A percentile compares a stretch with the other conserved stretches of the same genome.
phyloP scores from a whole-genome alignment of 2,888 invertebrate genomes.

The Danaus chrysippus region DNA sequence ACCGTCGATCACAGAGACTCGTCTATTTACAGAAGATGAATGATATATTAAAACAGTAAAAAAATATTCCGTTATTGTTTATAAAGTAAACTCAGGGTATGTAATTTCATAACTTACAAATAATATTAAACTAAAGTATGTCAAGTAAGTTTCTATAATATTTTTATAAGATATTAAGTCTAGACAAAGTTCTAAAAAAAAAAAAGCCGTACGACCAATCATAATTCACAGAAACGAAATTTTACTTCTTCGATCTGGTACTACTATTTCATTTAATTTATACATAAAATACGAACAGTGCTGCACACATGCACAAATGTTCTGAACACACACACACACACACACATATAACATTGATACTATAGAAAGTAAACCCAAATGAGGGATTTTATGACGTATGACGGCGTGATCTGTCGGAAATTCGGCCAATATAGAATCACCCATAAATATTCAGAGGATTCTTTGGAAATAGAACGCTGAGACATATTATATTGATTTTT shows the following conservation, averaged over 20 bases:
- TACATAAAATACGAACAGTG: neutral
- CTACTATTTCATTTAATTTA: neutral
- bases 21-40: conserved; percentile 3
- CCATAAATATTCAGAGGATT: conserved; percentile 7
- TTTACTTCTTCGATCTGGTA: too few relatives aligned
- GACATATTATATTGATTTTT: neutral
- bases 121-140: too few relatives aligned
- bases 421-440: conserved; percentile 8
- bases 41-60: too few relatives aligned
- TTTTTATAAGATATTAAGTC: too few relatives aligned
- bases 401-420: conserved; percentile 8
- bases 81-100: too few relatives aligned
- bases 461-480: conserved; percentile 3
- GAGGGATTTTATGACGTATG: conserved; percentile 7
- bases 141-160: too few relatives aligned
- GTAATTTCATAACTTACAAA: too few relatives aligned
- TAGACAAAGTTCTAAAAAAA: too few relatives aligned
- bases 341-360: neutral
- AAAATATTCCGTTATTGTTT: too few relatives aligned
- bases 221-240: too few relatives aligned
- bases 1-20: conserved; percentile 1
- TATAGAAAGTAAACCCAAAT: conserved; percentile 3
- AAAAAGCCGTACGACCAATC: too few relatives aligned
- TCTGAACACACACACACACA: neutral
- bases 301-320: neutral